Percentiles rank a stretch among this genome's conserved stretches.
These are phyloP conservation scores for Protobothrops flavoviridis DNA, from an alignment of 2,113 vertebrate genomes.

Conservation along the genomic window DNA sequence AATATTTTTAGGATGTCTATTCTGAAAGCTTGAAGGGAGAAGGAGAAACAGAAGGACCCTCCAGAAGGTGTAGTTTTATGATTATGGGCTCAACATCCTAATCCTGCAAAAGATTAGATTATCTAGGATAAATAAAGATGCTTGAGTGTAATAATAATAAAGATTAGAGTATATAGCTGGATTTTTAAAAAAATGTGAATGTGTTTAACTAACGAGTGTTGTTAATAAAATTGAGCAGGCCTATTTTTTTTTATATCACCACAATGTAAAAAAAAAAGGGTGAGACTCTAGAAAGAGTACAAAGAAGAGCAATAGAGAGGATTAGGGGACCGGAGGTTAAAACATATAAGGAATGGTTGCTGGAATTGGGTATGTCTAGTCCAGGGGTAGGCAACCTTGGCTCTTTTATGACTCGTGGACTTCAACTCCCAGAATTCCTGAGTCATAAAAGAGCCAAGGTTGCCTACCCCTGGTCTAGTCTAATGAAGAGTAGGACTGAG, in stretches of 20 bases:
- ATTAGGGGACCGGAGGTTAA: background rate
- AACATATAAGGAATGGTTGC: background rate
- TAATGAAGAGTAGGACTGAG: background rate
- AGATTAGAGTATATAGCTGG: background rate
- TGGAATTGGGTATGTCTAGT: background rate
- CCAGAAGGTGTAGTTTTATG: constrained; percentile 34
- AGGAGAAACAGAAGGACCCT: background rate
- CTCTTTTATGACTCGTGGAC: too few species aligned
- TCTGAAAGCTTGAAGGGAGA: constrained; percentile 2
- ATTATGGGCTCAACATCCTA: constrained; percentile 18
- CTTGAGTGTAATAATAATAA: background rate
- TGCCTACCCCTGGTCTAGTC: background rate
- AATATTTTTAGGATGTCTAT: constrained; percentile 2
- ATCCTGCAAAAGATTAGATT: constrained; percentile 20
- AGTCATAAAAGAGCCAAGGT: too few species aligned
- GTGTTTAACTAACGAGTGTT: background rate
- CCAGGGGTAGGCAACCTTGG: too few species aligned
- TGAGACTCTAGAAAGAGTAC: background rate
- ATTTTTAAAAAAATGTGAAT: background rate
- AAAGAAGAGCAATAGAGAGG: background rate
- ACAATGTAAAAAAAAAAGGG: background rate
- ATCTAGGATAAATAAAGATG: background rate
- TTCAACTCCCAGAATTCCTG: too few species aligned
- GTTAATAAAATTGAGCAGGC: background rate
- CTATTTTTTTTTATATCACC: background rate